phyloP scores from a whole-genome alignment of 2,797 vertebrate genomes.

The Babyrousa celebensis region DNA sequence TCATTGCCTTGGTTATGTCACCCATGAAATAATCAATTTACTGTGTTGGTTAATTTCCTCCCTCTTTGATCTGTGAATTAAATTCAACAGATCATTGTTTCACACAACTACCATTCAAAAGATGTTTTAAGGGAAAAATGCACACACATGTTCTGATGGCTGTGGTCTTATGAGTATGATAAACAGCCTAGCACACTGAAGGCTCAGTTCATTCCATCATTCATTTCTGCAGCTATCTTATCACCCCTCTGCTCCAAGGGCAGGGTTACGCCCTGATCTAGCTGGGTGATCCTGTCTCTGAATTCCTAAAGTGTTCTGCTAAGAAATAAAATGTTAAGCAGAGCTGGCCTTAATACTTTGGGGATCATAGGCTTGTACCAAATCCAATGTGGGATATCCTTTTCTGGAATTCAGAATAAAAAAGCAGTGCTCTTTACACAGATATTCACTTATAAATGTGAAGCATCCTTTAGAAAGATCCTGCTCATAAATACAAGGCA shows the following conservation, averaged over 20 bases:
- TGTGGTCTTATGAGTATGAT: conserved; percentile 82
- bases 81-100: conserved; percentile 93
- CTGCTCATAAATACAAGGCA: conserved; percentile 71
- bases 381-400: conserved; percentile 81
- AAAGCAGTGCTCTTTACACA: conserved; percentile 76
- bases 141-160: conserved; percentile 86
- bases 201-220: conserved; percentile 63
- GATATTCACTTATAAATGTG: conserved; percentile 59
- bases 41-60: conserved; percentile 93
- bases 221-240: conserved; percentile 87
- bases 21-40: conserved; percentile 97
- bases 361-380: conserved; percentile 79
- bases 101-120: conserved; percentile 89
- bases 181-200: conserved; percentile 81
- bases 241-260: conserved; percentile 72
- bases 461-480: conserved; percentile 79
- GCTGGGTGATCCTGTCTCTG: conserved; percentile 85
- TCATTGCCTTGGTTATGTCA: conserved; percentile 94
- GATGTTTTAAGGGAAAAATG: conserved; percentile 88
- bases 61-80: conserved; percentile 94
- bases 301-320: conserved; percentile 85
- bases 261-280: conserved; percentile 81
- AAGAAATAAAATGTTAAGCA: conserved; percentile 82
- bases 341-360: conserved; percentile 82
- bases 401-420: conserved; percentile 75